Conservation (phyloP, 53 echinoderm and acorn worm genomes). For the Crossaster papposus region DNA sequence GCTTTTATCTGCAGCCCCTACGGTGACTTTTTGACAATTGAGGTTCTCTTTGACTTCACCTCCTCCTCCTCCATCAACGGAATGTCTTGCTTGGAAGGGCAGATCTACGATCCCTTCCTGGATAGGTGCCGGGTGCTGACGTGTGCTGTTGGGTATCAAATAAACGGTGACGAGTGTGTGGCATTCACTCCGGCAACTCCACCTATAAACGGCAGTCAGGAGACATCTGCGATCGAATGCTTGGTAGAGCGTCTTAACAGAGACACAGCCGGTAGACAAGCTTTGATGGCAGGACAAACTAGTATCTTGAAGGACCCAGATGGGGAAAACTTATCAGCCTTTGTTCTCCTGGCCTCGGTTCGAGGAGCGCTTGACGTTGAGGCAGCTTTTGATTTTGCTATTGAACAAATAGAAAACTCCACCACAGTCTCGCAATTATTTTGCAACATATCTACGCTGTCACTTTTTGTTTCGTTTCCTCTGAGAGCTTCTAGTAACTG, state of each 20-base stretch:
- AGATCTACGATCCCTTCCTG: slow-evolving; percentile 64
- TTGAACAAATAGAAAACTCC: neutral
- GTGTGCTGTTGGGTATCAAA: slow-evolving; percentile 38
- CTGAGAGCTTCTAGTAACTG: slow-evolving; percentile 9
- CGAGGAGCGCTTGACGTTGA: slow-evolving; percentile 1
- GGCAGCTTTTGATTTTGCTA: neutral
- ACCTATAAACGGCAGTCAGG: neutral
- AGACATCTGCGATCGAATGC: neutral
- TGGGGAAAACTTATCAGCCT: neutral
- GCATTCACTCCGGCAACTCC: neutral
- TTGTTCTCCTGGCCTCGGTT: neutral
- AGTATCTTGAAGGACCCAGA: too few relatives aligned
- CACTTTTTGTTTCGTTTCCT: slow-evolving; percentile 5
- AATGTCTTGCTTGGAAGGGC: slow-evolving; percentile 23
- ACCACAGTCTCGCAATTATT: too few relatives aligned
- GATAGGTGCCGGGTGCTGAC: slow-evolving; percentile 53
- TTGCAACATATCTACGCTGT: slow-evolving; percentile 12
- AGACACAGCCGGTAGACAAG: neutral
- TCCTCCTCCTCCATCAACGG: slow-evolving; percentile 6
- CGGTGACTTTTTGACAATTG: slow-evolving; percentile 37
- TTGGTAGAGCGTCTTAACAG: neutral
- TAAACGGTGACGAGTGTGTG: slow-evolving; percentile 31
- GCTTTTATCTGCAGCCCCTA: neutral
- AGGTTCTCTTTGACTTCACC: slow-evolving; percentile 53
- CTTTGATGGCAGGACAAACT: neutral